Base-by-base conservation (phyloP, 2,888 invertebrate species). In the Brachyopa scutellaris region DNA sequence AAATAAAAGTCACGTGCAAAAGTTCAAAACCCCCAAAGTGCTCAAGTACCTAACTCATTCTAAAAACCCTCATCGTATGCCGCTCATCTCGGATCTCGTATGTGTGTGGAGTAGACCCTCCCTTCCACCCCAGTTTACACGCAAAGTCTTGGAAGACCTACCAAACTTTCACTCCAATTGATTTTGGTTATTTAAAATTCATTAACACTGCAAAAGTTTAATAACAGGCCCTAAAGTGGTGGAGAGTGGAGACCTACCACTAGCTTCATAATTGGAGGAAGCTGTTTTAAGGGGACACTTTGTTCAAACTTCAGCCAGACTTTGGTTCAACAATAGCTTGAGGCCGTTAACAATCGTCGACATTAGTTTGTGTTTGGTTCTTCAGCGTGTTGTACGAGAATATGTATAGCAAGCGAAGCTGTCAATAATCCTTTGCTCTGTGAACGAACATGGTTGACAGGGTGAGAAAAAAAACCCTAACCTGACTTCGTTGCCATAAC, bases 161-260 rank as follows among this genome's bases (percentile, higher is more conserved):
- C 47, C 77, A 77, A 77, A 77, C 70, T 70, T 77, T 77, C 55
- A 57, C 62, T 70, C 26, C 77, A 77, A 77, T 77, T 77, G 77
- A 77, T 77, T 77, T 62, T 23, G 55, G 77, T 69, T 77, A 77
- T 77, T 77, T 77, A 62, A 77, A 77, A 70, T 77, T 77, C 77
- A 77, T 77, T 77, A 77, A 70, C 62, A 55, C 38, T 62, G 47
- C 53, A 8, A 70, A 70, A 77, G 77, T 70, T 77, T 62, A 26
- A 26, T 62, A 77, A 57, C 47, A 77, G 15, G 38, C 11, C 55
- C 55, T 19, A 0, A 13, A 47, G 53, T 33, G 51, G 8, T n/a
- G 42, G n/a, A 9, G 13, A 13, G 5, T 13, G 33, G 11, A 13
- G 13, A n/a, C 3, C 31, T 9, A 21, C 11, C 31, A 36, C 31